A percentile compares a stretch with the other conserved stretches of the same genome.
These are phyloP conservation scores for Acridotheres tristis DNA, from an alignment of 2,797 vertebrate species.

Conservation along the genomic window DNA sequence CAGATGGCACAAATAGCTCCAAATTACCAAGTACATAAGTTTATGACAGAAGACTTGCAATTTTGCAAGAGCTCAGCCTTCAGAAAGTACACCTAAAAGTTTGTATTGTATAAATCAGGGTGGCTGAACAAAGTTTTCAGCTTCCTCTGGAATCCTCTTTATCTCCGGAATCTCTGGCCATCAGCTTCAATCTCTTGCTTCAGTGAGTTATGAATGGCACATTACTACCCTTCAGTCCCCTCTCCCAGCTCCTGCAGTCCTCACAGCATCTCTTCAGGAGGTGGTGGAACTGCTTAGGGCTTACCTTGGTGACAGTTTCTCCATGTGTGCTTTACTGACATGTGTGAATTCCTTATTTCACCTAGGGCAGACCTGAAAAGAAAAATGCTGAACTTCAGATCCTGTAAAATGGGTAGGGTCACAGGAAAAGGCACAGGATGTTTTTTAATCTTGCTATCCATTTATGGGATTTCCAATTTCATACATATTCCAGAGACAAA, in stretches of 20 bases:
- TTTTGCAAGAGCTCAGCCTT: constrained; percentile 51
- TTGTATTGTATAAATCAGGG: neutral
- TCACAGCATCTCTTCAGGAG: neutral
- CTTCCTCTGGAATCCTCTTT: neutral
- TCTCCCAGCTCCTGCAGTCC: neutral
- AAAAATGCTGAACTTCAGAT: neutral
- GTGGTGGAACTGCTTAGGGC: neutral
- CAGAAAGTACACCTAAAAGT: constrained; percentile 30
- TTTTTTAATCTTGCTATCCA: neutral
- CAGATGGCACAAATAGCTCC: constrained; percentile 69
- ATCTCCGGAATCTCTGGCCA: neutral
- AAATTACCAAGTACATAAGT: constrained; percentile 59
- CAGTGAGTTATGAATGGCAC: neutral
- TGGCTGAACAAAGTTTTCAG: neutral
- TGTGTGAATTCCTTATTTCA: neutral
- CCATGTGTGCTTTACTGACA: neutral
- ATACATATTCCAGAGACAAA: neutral
- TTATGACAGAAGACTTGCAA: constrained; percentile 60
- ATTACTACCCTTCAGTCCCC: neutral
- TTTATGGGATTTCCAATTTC: neutral
- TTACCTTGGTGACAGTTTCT: neutral
- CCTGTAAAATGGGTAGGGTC: neutral
- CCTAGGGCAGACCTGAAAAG: neutral
- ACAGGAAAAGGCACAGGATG: neutral
- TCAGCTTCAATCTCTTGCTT: neutral